Conservation (phyloP, 2,113 vertebrate species). For the Saguinus imperator region DNA sequence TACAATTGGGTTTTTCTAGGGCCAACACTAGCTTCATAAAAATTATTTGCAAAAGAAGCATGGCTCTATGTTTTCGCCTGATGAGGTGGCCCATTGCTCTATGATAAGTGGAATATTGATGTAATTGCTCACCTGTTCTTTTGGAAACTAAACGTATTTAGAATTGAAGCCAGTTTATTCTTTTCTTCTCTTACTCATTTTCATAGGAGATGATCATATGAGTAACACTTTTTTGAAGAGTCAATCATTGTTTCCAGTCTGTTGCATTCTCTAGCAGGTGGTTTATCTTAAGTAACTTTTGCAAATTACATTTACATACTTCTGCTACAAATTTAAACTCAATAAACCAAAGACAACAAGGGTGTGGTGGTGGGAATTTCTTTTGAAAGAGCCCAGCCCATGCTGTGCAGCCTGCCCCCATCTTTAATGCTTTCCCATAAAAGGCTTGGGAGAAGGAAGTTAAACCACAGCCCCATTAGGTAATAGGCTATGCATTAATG, state of each 20-base stretch:
- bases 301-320: background rate
- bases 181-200: slow-evolving; percentile 38
- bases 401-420: background rate
- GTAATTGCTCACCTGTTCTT: background rate
- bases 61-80: background rate
- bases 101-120: background rate
- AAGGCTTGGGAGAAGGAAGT: slow-evolving; percentile 62
- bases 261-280: background rate
- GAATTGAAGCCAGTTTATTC: background rate
- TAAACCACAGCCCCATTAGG: slow-evolving; percentile 46
- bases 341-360: background rate
- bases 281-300: background rate
- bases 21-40: background rate
- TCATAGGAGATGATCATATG: background rate
- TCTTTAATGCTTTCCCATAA: slow-evolving; percentile 57
- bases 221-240: background rate
- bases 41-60: background rate
- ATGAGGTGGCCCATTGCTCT: background rate
- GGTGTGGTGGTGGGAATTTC: slow-evolving; percentile 28
- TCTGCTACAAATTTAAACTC: slow-evolving; percentile 30
- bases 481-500: slow-evolving; percentile 23
- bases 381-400: background rate
- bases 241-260: slow-evolving; percentile 15
- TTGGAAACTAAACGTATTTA: slow-evolving; percentile 28
- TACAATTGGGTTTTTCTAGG: background rate